Evolutionary conservation across 2,888 invertebrate genomes (phyloP), one percentile per base, ranked within the genome.

Genomic region (Ichneumoninae sp.): DNA sequence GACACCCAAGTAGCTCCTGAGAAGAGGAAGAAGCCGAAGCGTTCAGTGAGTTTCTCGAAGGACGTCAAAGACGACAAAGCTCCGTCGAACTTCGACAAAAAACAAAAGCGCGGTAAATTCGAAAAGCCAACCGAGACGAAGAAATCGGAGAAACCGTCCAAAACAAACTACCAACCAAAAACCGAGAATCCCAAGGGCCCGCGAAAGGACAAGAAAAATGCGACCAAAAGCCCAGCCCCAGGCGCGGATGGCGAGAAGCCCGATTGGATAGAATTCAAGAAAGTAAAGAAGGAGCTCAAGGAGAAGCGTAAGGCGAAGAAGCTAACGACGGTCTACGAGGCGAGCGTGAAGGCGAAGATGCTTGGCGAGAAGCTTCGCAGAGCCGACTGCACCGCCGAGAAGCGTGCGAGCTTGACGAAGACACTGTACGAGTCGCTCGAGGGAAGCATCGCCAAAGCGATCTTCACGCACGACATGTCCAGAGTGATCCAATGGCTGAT

Each of bases 401-500:
- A 96, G 87, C 95, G 96, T 86, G 92, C 94, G 30, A 95, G 94
- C 82, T 93, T 96, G 19, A 95, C 95, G 65, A 86, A 86, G 86
- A 95, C 96, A 87, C 94, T 97, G 4, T 97, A 96, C 87, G 92
- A 93, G 33, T 90, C 97, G 54, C 91, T 97, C 0, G 95, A 95
- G 89, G 95, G 94, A 0, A 95, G 96, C 89, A 96, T 96, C 92
- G 95, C 95, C 79, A 96, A 96, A 83, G 95, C 98, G 88, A 96
- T 97, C 8, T 95, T 97, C 87, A 96, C 97, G 0, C 98, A 99
- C 92, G 99, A 99, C 92, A 96, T 98, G 57, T 97, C 98, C 4
- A 94, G 99, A 89, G 97, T 99, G 1, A 96, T 99, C 70, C 98
- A 99, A 92, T 98, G 97, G 91, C 94, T 99, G 85, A 94, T 98